Evolutionary conservation across 2,888 invertebrate genomes (phyloP), one percentile per base, ranked within the genome.

Genomic region (Unio delphinus): DNA sequence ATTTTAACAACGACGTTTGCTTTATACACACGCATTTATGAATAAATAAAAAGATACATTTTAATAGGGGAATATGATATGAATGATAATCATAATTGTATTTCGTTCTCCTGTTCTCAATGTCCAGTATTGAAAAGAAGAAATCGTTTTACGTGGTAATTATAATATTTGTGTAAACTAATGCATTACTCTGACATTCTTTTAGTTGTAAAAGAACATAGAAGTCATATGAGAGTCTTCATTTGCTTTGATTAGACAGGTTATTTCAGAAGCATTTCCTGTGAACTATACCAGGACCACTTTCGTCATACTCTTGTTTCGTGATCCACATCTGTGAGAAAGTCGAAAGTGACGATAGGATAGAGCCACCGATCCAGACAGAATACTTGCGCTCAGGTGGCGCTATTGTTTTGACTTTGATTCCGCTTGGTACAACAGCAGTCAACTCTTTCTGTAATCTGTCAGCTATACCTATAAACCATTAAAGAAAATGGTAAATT

Each of bases 361-460:
- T 67, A 55, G 72, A 73, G 20, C 72, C 72, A 59, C 72, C 72
- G 26, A 72, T 72, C 72, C 72, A 72, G 26, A 66, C 68, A 7
- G 60, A 66, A 45, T 63, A 72, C 34, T 69, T 73, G 20, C 72
- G 55, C 55, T 73, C 72, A 20, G 72, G 69, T 8, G 69, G 54
- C 18, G 69, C 69, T 17, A 64, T 60, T 4, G 67, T 34, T 30
- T 73, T 69, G 8, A 67, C 64, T 3, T 61, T 60, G 34, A 20
- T 59, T 6, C 56, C 34, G 30, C 58, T 65, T 15, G 72, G 69
- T 17, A 62, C 8, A 0, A 73, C 26, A 26, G 62, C 54, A 34
- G 20, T 26, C n/a, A 73, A 26, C 64, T 69, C 72, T 57, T 65
- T 69, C 23, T 57, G 30, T 11, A 73, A 28, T 55, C 72, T 58